Percentiles rank a stretch among this genome's conserved stretches.
Evolutionary conservation across 2,797 vertebrate genomes (phyloP).

Genomic region (Chromobotia macracanthus): DNA sequence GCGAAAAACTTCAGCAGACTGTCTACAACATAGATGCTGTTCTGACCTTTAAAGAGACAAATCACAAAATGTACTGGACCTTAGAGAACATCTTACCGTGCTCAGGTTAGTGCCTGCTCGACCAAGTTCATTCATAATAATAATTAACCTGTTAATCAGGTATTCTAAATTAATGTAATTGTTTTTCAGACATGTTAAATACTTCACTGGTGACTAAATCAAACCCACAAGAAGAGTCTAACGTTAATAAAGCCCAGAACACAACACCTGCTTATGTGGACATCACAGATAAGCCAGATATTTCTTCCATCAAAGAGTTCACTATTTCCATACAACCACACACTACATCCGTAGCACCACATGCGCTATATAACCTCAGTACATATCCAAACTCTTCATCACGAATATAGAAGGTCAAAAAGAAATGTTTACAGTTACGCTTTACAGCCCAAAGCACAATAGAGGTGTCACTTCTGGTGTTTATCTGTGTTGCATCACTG

Average conservation of each 20-base stretch:
- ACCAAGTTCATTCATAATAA: neutral
- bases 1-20: constrained; percentile 60
- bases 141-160: neutral
- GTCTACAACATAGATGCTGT: constrained; percentile 74
- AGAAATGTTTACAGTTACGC: neutral
- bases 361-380: constrained; percentile 2
- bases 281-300: constrained; percentile 11
- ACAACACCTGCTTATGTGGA: neutral
- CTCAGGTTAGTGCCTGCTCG: constrained; percentile 67
- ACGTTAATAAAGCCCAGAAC: constrained; percentile 12
- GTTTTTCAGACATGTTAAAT: constrained; percentile 36
- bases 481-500: neutral
- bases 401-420: neutral
- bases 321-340: neutral
- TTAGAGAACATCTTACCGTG: constrained; percentile 76
- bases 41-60: constrained; percentile 75
- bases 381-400: neutral
- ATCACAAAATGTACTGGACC: constrained; percentile 74
- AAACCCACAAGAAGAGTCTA: neutral
- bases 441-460: neutral
- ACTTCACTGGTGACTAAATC: constrained; percentile 2
- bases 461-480: neutral
- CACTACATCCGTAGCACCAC: neutral
- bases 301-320: neutral
- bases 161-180: neutral